A percentile compares a stretch with the other conserved stretches of the same genome.
These are phyloP conservation scores for Crotalus viridis DNA, from an alignment of 2,113 vertebrate genomes.

Conservation along the genomic window DNA sequence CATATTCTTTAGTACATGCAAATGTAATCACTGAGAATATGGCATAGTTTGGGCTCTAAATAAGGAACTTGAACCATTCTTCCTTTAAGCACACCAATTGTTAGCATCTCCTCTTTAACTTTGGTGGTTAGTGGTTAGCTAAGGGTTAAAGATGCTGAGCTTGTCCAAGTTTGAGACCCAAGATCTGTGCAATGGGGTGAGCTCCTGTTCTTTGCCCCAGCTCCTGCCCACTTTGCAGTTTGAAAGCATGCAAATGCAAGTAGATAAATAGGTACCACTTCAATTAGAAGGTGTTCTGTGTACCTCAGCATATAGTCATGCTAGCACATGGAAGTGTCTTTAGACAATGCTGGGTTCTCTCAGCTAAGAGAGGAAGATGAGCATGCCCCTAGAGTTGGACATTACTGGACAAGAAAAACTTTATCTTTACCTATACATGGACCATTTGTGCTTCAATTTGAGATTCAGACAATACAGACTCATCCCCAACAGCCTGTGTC, in stretches of 20 bases:
- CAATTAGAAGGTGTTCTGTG: not conserved
- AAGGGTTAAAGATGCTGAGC: no score
- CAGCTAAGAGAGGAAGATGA: no score
- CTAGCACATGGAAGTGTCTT: not conserved
- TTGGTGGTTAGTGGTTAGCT: no score
- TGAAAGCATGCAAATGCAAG: not conserved
- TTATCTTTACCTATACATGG: not conserved
- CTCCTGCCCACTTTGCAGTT: no score
- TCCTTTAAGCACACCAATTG: not conserved
- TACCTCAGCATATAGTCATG: no score
- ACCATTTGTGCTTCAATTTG: no score
- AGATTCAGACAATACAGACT: no score
- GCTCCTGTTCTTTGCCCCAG: no score
- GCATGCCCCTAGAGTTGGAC: not conserved
- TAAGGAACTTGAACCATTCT: not conserved
- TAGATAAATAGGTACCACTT: not conserved
- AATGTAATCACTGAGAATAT: constrained; percentile 21
- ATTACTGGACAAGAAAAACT: not conserved
- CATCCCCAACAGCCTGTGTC: no score
- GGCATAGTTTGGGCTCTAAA: not conserved
- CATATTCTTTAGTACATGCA: constrained; percentile 17
- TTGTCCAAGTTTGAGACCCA: no score
- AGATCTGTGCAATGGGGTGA: no score
- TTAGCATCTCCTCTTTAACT: not conserved
- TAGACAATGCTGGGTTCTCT: no score